These are phyloP conservation scores for Lucinisca nassula DNA, from an alignment of 2,888 invertebrate genomes.

Conservation along the genomic window DNA sequence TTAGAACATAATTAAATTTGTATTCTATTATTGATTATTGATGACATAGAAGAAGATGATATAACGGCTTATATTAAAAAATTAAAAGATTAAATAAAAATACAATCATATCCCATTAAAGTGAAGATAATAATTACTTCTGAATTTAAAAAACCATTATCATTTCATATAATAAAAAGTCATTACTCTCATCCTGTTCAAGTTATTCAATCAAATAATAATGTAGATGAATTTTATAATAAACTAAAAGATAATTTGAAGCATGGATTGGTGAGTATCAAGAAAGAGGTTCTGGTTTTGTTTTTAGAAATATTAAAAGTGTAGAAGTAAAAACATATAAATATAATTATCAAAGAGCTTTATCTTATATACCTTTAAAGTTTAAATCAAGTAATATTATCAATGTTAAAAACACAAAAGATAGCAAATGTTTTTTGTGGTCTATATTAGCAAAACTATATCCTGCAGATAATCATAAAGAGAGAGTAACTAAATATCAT, in stretches of 20 bases:
- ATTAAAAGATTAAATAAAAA: too few species aligned
- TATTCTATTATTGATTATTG: slow-evolving; percentile 9
- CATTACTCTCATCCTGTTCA: background rate
- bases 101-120: too few species aligned
- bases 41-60: slow-evolving; percentile 3
- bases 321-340: slow-evolving; percentile 37
- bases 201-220: too few species aligned
- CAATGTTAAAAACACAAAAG: slow-evolving; percentile 24
- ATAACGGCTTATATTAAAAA: slow-evolving; percentile 12
- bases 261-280: too few species aligned
- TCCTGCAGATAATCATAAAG: slow-evolving; percentile 2
- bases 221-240: too few species aligned
- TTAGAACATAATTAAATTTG: too few species aligned
- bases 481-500: background rate
- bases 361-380: slow-evolving; percentile 20
- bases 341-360: slow-evolving; percentile 27
- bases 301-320: slow-evolving; percentile 19
- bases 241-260: too few species aligned
- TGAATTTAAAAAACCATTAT: slow-evolving; percentile 31
- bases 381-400: slow-evolving; percentile 21
- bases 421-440: slow-evolving; percentile 32
- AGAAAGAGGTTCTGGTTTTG: slow-evolving; percentile 3
- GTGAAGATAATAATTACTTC: slow-evolving; percentile 26
- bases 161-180: slow-evolving; percentile 23
- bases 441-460: slow-evolving; percentile 9